phyloP scores from a whole-genome alignment of 1,140 invertebrate species.

The Platorchestia sp. region DNA sequence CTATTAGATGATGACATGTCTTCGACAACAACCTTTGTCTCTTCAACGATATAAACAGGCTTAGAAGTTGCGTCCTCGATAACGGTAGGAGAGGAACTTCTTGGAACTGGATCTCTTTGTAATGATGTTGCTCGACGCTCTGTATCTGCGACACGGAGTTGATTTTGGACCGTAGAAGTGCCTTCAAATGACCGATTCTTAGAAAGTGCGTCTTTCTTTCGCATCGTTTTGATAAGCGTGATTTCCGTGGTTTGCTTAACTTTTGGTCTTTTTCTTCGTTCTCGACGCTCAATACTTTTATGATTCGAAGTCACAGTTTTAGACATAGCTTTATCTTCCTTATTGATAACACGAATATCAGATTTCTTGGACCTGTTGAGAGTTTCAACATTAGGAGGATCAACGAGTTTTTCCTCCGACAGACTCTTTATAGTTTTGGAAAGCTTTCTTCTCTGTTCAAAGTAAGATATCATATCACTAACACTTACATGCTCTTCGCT shows the following conservation, averaged over 20 bases:
- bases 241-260: constrained; percentile 31
- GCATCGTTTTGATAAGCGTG: constrained; percentile 8
- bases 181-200: constrained; percentile 9
- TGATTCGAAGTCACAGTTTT: background rate
- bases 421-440: constrained; percentile 26
- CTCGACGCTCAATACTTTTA: background rate
- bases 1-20: constrained; percentile 24
- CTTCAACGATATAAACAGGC: constrained; percentile 34
- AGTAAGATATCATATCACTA: constrained; percentile 24
- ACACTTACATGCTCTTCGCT: background rate
- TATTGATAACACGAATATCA: constrained; percentile 29
- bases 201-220: background rate
- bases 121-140: constrained; percentile 9
- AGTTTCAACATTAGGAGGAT: background rate
- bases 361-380: constrained; percentile 27
- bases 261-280: constrained; percentile 28
- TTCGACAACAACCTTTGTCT: background rate
- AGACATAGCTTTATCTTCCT: background rate
- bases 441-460: constrained; percentile 40
- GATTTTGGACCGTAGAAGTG: background rate
- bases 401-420: constrained; percentile 15
- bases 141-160: background rate
- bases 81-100: background rate
- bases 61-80: background rate
- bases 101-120: constrained; percentile 12